Evolutionary conservation across 2,797 vertebrate species (phyloP), one percentile per base, ranked within the genome.

Genomic region (Carduelis carduelis): DNA sequence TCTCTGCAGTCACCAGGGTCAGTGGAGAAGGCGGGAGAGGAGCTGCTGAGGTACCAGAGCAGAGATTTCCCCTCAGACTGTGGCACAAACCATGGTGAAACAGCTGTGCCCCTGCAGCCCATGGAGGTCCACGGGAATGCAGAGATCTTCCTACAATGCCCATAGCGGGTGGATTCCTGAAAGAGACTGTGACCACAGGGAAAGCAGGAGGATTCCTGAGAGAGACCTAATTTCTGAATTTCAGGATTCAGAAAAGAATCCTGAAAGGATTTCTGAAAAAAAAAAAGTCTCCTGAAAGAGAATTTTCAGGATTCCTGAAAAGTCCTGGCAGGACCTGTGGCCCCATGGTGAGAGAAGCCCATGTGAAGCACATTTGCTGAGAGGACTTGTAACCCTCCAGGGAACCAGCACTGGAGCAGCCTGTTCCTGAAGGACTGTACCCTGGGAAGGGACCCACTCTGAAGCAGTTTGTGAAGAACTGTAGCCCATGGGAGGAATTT

Each of bases 401-500:
- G 20, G 23, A 37, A 26, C n/a, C 44, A 56, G 14, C 16, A 7
- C 10, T 37, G 10, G 15, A 49, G 49, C 34, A 66, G 39, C 41
- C 30, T 60, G 6, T 47, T 53, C 61, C 55, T 75, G 47, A 60
- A 60, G 30, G 53, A 35, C 15, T 61, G 22, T 34, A 20, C 18
- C 27, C 22, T 3, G 35, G 13, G 55, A 47, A 61, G 12, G 18
- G 18, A 47, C 10, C 18, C 16, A 17, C 35, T 28, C 41, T 55
- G 55, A 23, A 43, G 13, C 9, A 56, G 19, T 37, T 69, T 61
- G 32, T 69, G 70, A 61, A 82, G 20, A 55, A 18, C 55, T 75
- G 13, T 2, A 55, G 30, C 6, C 34, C 1, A 3, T 43, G 34
- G 16, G 7, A 60, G 0, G 1, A 11, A 43, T 6, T 68, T 32